Evolutionary conservation across 2,113 vertebrate genomes (phyloP).

Genomic region (Clarias macrocephalus): DNA sequence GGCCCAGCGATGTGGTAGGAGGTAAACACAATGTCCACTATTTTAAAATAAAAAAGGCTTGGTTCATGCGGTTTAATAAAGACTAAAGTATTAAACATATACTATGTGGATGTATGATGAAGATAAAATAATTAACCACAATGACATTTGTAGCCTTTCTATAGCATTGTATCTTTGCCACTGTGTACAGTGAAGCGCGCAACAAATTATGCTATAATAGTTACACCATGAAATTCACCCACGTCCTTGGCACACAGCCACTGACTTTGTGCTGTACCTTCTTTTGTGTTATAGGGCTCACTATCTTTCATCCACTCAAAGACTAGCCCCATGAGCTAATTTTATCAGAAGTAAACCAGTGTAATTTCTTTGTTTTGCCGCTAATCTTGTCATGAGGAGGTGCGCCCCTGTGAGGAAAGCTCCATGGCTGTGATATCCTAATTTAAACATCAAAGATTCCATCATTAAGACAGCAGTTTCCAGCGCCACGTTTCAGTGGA

Average conservation of each 20-base stretch:
- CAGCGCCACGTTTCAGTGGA: slow-evolving; percentile 68
- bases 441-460: slow-evolving; percentile 77
- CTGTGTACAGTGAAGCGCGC: too few species aligned
- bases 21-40: not conserved
- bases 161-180: too few species aligned
- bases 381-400: slow-evolving; percentile 74
- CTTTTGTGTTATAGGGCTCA: not conserved
- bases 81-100: too few species aligned
- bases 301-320: slow-evolving; percentile 4
- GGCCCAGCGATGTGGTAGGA: not conserved
- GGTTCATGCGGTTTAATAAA: too few species aligned
- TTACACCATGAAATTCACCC: not conserved
- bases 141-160: too few species aligned
- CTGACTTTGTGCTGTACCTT: not conserved
- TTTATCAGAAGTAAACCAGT: slow-evolving; percentile 68
- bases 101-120: too few species aligned
- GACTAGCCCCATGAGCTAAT: slow-evolving; percentile 15
- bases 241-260: not conserved
- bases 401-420: slow-evolving; percentile 69
- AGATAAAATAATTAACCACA: too few species aligned
- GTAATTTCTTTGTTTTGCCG: slow-evolving; percentile 71
- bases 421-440: slow-evolving; percentile 70
- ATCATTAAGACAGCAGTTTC: slow-evolving; percentile 68
- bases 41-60: not conserved
- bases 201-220: not conserved